A percentile compares a stretch with the other conserved stretches of the same genome.
phyloP scores from a whole-genome alignment of 2,113 vertebrate genomes.

The Trachemys scripta region DNA sequence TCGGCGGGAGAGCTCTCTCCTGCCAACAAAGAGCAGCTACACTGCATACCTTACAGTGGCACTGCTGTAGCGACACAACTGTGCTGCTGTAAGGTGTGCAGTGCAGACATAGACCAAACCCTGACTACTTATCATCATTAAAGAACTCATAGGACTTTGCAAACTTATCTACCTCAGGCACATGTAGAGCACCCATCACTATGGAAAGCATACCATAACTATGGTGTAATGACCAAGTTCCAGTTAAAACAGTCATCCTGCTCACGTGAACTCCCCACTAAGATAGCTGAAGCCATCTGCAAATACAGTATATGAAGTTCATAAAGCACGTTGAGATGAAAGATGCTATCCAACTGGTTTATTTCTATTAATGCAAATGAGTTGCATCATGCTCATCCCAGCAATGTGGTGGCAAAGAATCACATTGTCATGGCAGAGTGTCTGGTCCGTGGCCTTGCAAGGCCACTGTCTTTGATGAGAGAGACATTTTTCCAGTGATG shows the following conservation, averaged over 20 bases:
- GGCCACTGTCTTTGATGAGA: not conserved
- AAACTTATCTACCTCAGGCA: conserved; percentile 6
- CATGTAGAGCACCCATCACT: not conserved
- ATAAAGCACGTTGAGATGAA: not conserved
- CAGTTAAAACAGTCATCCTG: conserved; percentile 62
- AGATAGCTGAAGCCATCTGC: conserved; percentile 42
- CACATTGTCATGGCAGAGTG: not conserved
- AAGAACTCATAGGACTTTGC: not conserved
- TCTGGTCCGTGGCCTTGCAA: not conserved
- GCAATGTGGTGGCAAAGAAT: not conserved
- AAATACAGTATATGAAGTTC: not conserved
- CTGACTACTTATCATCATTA: not conserved
- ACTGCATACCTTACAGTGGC: too few relatives aligned
- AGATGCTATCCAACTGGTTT: not conserved
- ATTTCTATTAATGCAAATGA: not conserved
- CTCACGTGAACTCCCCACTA: conserved; percentile 27
- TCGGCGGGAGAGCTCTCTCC: too few relatives aligned
- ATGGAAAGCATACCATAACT: conserved; percentile 35
- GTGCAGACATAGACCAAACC: not conserved
- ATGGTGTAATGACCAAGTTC: conserved; percentile 48
- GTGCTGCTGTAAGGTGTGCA: too few relatives aligned
- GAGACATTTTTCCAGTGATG: not conserved
- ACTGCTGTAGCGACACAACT: too few relatives aligned
- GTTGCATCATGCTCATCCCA: not conserved
- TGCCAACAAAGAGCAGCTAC: too few relatives aligned